These are phyloP conservation scores for Crotalus viridis DNA, from an alignment of 2,113 vertebrate genomes.

Conservation along the genomic window DNA sequence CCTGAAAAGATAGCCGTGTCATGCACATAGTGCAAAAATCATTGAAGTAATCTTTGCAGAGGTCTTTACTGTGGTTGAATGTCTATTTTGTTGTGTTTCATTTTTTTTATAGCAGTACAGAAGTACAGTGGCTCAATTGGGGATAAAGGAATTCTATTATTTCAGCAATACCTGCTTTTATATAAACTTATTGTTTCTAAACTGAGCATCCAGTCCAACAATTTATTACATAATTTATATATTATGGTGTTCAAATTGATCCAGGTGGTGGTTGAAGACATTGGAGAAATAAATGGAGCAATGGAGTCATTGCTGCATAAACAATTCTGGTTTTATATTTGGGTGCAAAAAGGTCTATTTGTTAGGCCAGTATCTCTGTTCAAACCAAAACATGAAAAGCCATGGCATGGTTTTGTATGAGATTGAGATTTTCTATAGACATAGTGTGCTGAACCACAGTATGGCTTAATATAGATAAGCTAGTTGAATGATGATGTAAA, in stretches of 20 bases:
- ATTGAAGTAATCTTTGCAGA: neutral
- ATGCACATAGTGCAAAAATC: neutral
- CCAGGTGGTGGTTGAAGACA: neutral
- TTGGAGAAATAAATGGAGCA: neutral
- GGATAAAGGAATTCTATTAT: neutral
- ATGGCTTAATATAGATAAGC: neutral
- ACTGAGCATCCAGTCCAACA: neutral
- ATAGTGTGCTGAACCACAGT: neutral
- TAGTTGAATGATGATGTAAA: neutral
- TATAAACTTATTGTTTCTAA: neutral
- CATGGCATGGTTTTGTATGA: neutral
- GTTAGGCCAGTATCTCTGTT: neutral
- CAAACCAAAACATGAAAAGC: neutral
- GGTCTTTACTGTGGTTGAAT: neutral
- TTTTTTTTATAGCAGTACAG: neutral
- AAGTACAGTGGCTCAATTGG: neutral
- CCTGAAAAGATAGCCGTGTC: neutral
- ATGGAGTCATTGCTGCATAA: neutral
- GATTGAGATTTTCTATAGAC: neutral
- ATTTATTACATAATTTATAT: neutral
- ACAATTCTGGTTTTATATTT: neutral
- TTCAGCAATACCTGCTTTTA: neutral
- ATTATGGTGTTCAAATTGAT: neutral
- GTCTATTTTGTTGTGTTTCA: neutral
- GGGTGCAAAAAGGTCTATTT: neutral